Evolutionary conservation across 2,797 vertebrate genomes (phyloP), one percentile per base, ranked within the genome.

Genomic region (Thamnophis elegans): DNA sequence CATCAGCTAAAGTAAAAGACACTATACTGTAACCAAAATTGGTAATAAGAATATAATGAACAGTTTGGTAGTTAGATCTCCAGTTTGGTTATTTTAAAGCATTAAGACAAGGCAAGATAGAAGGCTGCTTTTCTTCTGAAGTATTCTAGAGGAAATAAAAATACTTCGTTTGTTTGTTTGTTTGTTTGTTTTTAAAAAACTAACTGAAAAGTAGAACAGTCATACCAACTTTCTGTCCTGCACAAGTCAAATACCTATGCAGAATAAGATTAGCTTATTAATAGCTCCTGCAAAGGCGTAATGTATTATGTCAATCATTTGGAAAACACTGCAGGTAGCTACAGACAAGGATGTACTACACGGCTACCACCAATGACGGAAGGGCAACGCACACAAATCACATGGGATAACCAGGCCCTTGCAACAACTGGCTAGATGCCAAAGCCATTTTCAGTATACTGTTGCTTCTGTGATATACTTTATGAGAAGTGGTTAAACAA

Each of bases 61-160:
- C 97, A 97, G 98, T 98, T 99, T 99, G 98, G 98, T 99, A 98
- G 98, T 98, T 98, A 98, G 97, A 98, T 98, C 98, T 99, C 98
- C 98, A 98, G 98, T 99, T 99, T 99, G 98, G 99, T 99, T 99
- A 98, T 97, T 99, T 99, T 99, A 99, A 99, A 99, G 99, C 98
- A 98, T 99, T 99, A 99, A 99, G 98, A 99, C 99, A 99, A 99
- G 98, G 99, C 98, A 98, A 99, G 98, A 99, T 98, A 99, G 98
- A 99, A 99, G 98, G 99, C 98, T 98, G 98, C 98, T 98, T 98
- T 98, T 97, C 96, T 97, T 98, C 98, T 98, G 98, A 91, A 98
- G 98, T 98, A 98, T 97, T 98, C 98, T 98, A 98, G 97, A 98
- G 98, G 98, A 98, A 98, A 97, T 97, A 97, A 97, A 93, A 98